Evolutionary conservation across 2,888 invertebrate species (phyloP), one percentile per base, ranked within the genome.

Genomic region (Dimorphilus gyrociliatus): DNA sequence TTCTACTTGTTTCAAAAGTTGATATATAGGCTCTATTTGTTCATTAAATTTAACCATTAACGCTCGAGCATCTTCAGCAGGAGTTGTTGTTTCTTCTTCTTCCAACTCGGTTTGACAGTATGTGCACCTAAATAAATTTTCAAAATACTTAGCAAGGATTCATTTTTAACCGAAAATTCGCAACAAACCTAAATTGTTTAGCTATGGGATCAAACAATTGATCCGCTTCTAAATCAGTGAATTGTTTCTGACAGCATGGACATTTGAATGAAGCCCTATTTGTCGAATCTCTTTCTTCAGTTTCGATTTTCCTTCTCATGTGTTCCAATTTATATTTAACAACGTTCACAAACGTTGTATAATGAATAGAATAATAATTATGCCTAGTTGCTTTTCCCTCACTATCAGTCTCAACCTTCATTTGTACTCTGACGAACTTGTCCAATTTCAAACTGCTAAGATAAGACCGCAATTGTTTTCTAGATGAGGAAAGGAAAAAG

Each of bases 291-390:
- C 88, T 69, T 56, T 90, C 90, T 55, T 86, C 86, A 0, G 82
- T 84, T 62, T 92, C 92, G 72, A 94, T 77, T 45, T 86, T 76
- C 54, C 86, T 81, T 34, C 86, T 72, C 80, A 92, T 88, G 53
- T 86, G 72, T 65, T 92, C 90, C 54, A 94, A 65, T 66, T 92
- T 92, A 64, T 92, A 94, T 64, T 90, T 92, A 1, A 92, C 82
- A 10, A 92, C 86, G 67, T 92, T 92, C 3, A 92, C 90, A 64
- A 90, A 90, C 23, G 72, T 70, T 56, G 85, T 85, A 63, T 90
- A 92, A 64, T 90, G 90, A 46, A 92, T 90, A 55, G 85, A 92
- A 63, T 90, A 92, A 62, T 88, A 92, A 63, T 88, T 90, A 14
- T 88, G 85, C 69, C 85, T 81, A 51, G 84, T 85, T 19, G 85